A percentile compares a stretch with the other conserved stretches of the same genome.
Conservation (phyloP, 2,113 vertebrate genomes). For the Oxyruncus cristatus region DNA sequence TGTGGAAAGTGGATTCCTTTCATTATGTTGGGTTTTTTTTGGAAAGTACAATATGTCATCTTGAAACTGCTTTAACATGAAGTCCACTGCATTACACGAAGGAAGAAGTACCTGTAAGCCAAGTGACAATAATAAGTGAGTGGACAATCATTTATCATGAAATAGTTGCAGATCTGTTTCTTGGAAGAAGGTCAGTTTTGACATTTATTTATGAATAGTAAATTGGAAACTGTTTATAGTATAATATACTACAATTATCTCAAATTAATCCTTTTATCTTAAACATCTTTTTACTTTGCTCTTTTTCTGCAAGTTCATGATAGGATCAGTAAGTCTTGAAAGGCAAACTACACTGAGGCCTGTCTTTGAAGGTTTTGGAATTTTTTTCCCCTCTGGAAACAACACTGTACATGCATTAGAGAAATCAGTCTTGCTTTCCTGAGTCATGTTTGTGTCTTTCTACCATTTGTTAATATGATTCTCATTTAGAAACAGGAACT, state of each 20-base stretch:
- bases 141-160: background rate
- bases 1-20: background rate
- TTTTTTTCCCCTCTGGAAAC: background rate
- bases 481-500: slow-evolving; percentile 61
- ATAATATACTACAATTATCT: background rate
- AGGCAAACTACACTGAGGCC: background rate
- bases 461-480: slow-evolving; percentile 15
- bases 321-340: background rate
- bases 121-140: background rate
- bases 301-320: background rate
- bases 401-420: background rate
- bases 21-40: background rate
- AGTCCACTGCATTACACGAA: background rate
- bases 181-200: background rate
- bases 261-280: background rate
- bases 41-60: background rate
- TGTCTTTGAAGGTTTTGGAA: background rate
- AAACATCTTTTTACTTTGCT: background rate
- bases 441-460: slow-evolving; percentile 8
- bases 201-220: background rate
- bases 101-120: background rate
- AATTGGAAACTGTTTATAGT: background rate
- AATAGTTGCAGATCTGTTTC: background rate
- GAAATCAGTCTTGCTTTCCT: background rate
- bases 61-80: background rate